Evolutionary conservation across 2,113 vertebrate species (phyloP).

Genomic region (Phalacrocorax brasilianus): DNA sequence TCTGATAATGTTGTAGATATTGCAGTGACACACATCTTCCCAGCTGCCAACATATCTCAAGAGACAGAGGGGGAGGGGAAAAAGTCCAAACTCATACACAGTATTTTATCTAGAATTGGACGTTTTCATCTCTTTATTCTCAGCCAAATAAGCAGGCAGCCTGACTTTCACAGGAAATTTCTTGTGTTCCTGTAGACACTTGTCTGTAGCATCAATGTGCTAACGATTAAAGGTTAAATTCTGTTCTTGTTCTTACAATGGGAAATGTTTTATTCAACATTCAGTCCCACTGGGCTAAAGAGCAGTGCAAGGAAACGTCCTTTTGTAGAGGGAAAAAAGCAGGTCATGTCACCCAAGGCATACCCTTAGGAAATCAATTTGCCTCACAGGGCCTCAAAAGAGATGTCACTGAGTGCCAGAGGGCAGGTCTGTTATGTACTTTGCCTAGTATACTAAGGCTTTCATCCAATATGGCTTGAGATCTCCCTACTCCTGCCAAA

Average conservation of each 20-base stretch:
- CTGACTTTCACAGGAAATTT: neutral
- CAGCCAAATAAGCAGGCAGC: neutral
- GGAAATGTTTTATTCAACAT: neutral
- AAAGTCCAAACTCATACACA: neutral
- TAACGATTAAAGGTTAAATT: neutral
- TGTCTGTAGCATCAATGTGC: neutral
- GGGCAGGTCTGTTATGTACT: neutral
- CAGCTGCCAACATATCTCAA: conserved; percentile 5
- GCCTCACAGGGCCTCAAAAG: neutral
- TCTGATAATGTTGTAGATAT: conserved; percentile 31
- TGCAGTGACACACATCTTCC: conserved; percentile 25
- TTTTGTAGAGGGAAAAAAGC: neutral
- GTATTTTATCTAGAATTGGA: neutral
- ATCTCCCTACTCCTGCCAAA: neutral
- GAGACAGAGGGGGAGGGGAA: neutral
- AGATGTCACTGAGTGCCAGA: neutral
- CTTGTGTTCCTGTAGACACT: neutral
- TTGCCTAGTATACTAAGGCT: neutral
- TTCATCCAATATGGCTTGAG: neutral
- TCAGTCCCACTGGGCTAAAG: neutral
- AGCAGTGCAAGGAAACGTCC: neutral
- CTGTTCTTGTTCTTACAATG: neutral
- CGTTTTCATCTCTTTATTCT: neutral
- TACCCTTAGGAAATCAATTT: conserved; percentile 18
- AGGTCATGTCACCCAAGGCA: neutral